Evolutionary conservation across 2,888 invertebrate genomes (phyloP).

Genomic region (Cataglyphis altisquamis): DNA sequence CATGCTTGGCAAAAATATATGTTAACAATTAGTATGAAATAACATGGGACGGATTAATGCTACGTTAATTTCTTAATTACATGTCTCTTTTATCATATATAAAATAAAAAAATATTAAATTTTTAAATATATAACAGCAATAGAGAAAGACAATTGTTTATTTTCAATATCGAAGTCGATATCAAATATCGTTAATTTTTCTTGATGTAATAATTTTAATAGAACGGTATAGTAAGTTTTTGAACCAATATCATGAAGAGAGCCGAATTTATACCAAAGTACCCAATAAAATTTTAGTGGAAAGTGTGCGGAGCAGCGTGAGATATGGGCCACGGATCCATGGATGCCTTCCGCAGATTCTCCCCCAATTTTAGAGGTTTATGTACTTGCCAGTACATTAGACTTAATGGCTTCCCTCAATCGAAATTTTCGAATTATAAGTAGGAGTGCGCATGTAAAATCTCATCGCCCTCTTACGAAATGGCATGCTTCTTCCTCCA

Average conservation of each 20-base stretch:
- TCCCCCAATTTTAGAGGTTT: slow-evolving; percentile 59
- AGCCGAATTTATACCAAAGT: slow-evolving; percentile 57
- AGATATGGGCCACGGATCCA: slow-evolving; percentile 56
- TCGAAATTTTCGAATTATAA: slow-evolving; percentile 47
- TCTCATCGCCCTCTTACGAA: background rate
- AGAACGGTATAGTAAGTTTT: background rate
- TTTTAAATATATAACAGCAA: background rate
- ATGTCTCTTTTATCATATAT: background rate
- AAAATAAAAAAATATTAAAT: background rate
- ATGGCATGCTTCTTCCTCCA: background rate
- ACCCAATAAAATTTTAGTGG: slow-evolving; percentile 69
- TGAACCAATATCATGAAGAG: slow-evolving; percentile 12
- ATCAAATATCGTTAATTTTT: background rate
- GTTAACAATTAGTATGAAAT: background rate
- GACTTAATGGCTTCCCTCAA: slow-evolving; percentile 47
- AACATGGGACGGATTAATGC: background rate
- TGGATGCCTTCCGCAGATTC: slow-evolving; percentile 31
- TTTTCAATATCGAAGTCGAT: background rate
- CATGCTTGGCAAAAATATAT: background rate
- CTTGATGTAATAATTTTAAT: background rate
- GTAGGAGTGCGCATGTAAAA: background rate
- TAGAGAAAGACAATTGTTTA: background rate
- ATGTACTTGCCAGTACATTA: slow-evolving; percentile 64
- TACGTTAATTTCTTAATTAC: background rate
- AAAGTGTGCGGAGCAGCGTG: slow-evolving; percentile 50